These are phyloP conservation scores for Cavia aperea DNA, from an alignment of 2,113 vertebrate genomes.

Conservation along the genomic window DNA sequence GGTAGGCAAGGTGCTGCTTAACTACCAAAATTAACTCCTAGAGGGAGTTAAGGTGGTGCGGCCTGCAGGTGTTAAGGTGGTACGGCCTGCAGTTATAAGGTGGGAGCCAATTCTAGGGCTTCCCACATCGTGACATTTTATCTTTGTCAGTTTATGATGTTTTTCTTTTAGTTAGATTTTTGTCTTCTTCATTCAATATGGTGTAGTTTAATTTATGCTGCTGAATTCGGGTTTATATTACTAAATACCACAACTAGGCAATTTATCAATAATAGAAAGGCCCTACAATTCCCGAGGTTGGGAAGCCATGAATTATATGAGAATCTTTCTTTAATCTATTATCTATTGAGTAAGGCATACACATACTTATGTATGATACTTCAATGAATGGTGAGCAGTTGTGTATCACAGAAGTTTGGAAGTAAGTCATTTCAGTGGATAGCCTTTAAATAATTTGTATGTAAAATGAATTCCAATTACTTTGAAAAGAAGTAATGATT, in stretches of 20 bases:
- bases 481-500: neutral
- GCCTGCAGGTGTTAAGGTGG: no score
- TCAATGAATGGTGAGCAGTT: neutral
- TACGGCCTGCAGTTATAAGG: no score
- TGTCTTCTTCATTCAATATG: neutral
- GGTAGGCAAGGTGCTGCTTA: no score
- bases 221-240: neutral
- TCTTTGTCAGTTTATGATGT: neutral
- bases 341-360: neutral
- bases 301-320: neutral
- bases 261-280: neutral
- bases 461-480: neutral
- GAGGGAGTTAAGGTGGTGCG: no score
- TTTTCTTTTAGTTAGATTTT: neutral
- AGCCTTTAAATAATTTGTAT: neutral
- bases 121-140: neutral
- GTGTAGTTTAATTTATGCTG: neutral
- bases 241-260: neutral
- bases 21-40: no score
- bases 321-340: neutral
- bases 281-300: accelerated
- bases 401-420: neutral
- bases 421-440: neutral
- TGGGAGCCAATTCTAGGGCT: no score
- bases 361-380: accelerated